Conservation (phyloP, 2,888 invertebrate species). For the Plagodis pulveraria region DNA sequence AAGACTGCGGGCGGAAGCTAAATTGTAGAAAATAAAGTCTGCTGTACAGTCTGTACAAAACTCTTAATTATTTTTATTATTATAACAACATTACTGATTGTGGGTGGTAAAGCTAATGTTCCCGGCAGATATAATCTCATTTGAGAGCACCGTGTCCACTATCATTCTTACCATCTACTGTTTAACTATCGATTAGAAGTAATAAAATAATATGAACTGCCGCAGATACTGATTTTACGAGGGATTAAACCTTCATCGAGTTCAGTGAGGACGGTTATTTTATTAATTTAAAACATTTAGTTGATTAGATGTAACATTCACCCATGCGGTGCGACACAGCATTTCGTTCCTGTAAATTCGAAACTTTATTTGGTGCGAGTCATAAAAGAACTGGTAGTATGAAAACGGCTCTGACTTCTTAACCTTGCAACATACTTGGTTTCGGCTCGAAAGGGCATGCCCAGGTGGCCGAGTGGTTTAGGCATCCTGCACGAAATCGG, state of each 20-base stretch:
- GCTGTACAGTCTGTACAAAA: too few species aligned
- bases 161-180: constrained; percentile 15
- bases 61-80: too few species aligned
- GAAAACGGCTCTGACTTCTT: too few species aligned
- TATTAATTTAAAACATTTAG: constrained; percentile 34
- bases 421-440: too few species aligned
- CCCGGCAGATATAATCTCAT: constrained; percentile 5
- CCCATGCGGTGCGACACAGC: constrained; percentile 48
- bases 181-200: constrained; percentile 20
- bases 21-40: too few species aligned
- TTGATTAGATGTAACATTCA: constrained; percentile 45
- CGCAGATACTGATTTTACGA: constrained; percentile 19
- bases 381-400: constrained; percentile 3
- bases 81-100: neutral
- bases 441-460: too few species aligned
- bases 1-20: too few species aligned
- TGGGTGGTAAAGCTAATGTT: neutral
- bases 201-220: constrained; percentile 19
- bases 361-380: constrained; percentile 30
- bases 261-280: constrained; percentile 16
- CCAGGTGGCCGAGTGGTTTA: too few species aligned
- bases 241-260: constrained; percentile 18
- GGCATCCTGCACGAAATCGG: too few species aligned
- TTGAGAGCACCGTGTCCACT: neutral
- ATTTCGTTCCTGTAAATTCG: constrained; percentile 45